A percentile compares a stretch with the other conserved stretches of the same genome.
These are phyloP conservation scores for Ametastegia equiseti DNA, from an alignment of 2,888 invertebrate species.

Conservation along the genomic window DNA sequence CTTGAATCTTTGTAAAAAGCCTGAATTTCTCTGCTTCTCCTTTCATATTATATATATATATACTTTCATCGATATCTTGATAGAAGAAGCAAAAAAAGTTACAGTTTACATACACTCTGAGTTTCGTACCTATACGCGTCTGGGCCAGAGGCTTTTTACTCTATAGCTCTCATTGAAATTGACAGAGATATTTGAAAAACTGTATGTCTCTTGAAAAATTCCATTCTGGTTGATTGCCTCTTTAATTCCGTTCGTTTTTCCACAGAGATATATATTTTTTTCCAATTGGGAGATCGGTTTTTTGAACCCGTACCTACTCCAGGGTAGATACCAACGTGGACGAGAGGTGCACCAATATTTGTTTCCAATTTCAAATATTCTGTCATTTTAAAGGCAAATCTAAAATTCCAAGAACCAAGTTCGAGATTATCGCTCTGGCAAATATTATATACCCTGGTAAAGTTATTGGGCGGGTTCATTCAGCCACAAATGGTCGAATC, in stretches of 20 bases:
- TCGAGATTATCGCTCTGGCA: neutral
- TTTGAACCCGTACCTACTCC: neutral
- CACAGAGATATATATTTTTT: no score
- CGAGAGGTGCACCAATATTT: neutral
- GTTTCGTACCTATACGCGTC: neutral
- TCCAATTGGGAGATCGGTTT: neutral
- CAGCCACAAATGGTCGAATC: conserved; percentile 29
- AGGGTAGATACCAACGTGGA: neutral
- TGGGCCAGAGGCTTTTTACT: neutral
- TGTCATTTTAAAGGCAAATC: neutral
- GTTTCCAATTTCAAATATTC: neutral
- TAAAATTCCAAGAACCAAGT: neutral
- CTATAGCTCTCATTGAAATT: neutral
- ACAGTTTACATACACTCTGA: neutral
- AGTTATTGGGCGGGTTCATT: neutral
- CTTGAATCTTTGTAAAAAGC: neutral
- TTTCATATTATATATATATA: neutral
- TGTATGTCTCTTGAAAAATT: neutral
- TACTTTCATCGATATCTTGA: neutral
- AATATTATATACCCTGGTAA: neutral
- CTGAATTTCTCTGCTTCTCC: neutral
- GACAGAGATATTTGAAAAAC: neutral
- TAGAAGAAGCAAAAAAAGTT: neutral
- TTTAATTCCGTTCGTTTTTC: neutral
- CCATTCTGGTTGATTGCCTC: neutral